Evolutionary conservation across 1,140 invertebrate genomes (phyloP), one percentile per base, ranked within the genome.

Genomic region (Vollenhovia emeryi): DNA sequence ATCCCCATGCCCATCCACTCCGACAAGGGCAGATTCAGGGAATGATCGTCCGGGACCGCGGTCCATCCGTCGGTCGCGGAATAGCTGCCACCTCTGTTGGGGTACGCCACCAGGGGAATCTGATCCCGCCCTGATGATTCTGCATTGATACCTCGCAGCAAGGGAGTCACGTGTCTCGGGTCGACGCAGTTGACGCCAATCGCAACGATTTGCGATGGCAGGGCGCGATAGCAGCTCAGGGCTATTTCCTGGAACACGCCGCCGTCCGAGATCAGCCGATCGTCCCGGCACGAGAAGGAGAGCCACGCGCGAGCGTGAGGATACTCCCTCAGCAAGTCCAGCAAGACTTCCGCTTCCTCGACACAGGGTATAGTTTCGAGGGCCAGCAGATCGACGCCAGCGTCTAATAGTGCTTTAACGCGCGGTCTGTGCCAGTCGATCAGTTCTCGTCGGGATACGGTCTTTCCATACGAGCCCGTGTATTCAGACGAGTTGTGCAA

Each of bases 401-500:
- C 96, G 84, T 97, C 96, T 15, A 98, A 91, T 2, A 99, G 94
- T 15, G 97, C 96, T 75, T 96, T 94, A 9, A 99, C 96, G 33
- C 98, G 95, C 0, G 97, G 97, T 84, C 96, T 94, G 93, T 99
- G 98, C 97, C 98, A 98, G 24, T 97, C 95, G 24, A 95, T 96
- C 85, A 99, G 95, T 60, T 96, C 96, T 91, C 97, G 95, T 21
- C 94, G 93, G 30, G 96, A 95, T 8, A 98, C 96, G 1, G 93
- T 95, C 60, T 97, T 96, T 0, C 97, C 96, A 92, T 99, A 99
- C 78, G 95, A 96, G 27, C 99, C 98, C 55, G 96, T 97, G 92
- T 99, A 99, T 94, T 99, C 98, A 0, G 98, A 99, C 24, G 97
- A 97, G 94, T 99, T 98, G 90, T 97, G 96, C 5, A 98, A 95